Evolutionary conservation across 2,888 invertebrate species (phyloP).

Genomic region (Schrankia costaestrigalis): DNA sequence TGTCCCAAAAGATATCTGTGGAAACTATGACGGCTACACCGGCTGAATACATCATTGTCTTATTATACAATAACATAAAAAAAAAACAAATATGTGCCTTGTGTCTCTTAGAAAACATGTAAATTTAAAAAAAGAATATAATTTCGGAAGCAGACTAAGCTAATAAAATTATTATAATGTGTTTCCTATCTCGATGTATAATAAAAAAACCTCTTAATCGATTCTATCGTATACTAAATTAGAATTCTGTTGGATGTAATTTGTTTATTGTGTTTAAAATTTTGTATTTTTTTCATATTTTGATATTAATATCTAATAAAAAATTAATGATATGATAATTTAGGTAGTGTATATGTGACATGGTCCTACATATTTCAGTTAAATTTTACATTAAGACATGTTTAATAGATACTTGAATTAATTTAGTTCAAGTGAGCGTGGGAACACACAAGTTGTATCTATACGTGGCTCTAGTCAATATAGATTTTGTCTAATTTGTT

Average conservation of each 20-base stretch:
- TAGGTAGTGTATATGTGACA: not conserved
- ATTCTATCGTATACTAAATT: constrained; percentile 12
- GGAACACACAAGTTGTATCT: too few relatives aligned
- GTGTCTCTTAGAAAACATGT: constrained; percentile 19
- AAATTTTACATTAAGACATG: too few relatives aligned
- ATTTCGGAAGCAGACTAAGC: constrained; percentile 23
- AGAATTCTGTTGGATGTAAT: constrained; percentile 4
- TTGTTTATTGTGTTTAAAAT: constrained; percentile 21
- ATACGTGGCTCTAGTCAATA: too few relatives aligned
- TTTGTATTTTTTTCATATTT: constrained; percentile 7
- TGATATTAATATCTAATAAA: constrained; percentile 2
- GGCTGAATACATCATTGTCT: constrained; percentile 48
- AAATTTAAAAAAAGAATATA: constrained; percentile 10
- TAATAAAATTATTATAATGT: constrained; percentile 11
- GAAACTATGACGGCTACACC: constrained; percentile 46
- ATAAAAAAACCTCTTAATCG: constrained; percentile 11
- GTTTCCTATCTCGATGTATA: constrained; percentile 7
- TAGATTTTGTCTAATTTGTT: too few relatives aligned
- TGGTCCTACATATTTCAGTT: not conserved
- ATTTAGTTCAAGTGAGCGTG: too few relatives aligned
- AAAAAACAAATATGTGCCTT: constrained; percentile 9
- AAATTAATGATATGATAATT: constrained; percentile 6
- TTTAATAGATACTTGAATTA: too few relatives aligned
- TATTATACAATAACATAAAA: constrained; percentile 33
- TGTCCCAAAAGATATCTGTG: constrained; percentile 53